Evolutionary conservation across 2,113 vertebrate species (phyloP).

Genomic region (Seriola dumerili): DNA sequence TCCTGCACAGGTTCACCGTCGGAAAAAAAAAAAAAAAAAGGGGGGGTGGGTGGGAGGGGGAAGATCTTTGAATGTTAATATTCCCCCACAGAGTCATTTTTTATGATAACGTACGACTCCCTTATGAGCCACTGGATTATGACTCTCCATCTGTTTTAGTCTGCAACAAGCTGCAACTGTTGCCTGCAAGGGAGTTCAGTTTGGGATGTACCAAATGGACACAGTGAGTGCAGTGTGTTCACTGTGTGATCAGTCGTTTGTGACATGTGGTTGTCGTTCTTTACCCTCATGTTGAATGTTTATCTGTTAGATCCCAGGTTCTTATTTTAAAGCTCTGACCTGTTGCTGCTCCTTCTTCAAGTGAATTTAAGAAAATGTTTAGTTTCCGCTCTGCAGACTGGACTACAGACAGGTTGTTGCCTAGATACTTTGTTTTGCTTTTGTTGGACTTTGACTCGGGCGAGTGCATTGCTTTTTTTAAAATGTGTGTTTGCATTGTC

Average conservation of each 20-base stretch:
- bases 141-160: conserved; percentile 19
- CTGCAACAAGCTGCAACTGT: conserved; percentile 25
- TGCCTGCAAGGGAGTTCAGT: conserved; percentile 25
- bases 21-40: not conserved
- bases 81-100: not conserved
- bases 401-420: conserved; percentile 31
- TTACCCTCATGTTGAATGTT: conserved; percentile 7
- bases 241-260: not conserved
- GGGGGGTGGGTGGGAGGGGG: no score
- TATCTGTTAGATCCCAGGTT: not conserved
- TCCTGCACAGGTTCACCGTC: conserved; percentile 7
- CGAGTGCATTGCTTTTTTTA: not conserved
- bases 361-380: not conserved
- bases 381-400: conserved; percentile 16
- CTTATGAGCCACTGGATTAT: not conserved
- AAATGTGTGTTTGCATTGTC: conserved; percentile 36
- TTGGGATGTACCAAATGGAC: conserved; percentile 4
- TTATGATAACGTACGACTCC: not conserved
- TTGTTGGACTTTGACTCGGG: not conserved
- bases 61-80: not conserved
- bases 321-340: not conserved
- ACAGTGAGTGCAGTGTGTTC: conserved; percentile 10
- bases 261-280: not conserved
- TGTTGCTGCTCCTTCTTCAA: not conserved
- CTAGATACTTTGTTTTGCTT: conserved; percentile 44